These are phyloP conservation scores for Garrulus glandarius DNA, from an alignment of 2,797 vertebrate genomes.

Conservation along the genomic window DNA sequence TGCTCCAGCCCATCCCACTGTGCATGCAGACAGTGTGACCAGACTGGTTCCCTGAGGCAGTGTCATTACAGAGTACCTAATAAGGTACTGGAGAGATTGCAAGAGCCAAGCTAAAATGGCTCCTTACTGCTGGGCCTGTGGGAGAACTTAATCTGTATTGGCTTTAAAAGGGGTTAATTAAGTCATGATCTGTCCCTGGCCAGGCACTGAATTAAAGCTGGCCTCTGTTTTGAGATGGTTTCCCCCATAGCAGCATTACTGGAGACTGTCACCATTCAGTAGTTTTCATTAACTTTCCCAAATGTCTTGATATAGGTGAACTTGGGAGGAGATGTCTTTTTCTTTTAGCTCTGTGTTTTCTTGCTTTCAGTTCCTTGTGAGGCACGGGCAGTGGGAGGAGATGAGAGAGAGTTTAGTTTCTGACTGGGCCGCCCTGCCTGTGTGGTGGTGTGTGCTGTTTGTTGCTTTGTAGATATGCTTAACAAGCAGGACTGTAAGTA, in stretches of 20 bases:
- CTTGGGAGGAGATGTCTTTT: neutral
- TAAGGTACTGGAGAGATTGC: neutral
- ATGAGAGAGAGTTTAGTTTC: conserved; percentile 23
- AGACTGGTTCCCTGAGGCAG: neutral
- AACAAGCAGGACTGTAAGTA: conserved; percentile 99
- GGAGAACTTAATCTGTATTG: neutral
- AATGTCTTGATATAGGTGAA: neutral
- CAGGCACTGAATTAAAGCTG: neutral
- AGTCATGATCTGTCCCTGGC: neutral
- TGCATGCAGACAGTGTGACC: neutral
- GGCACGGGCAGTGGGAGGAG: neutral
- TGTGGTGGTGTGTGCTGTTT: conserved; percentile 74
- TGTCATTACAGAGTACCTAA: neutral
- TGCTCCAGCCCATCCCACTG: neutral
- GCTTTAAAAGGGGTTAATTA: neutral
- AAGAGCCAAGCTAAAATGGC: neutral
- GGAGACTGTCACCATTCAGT: neutral
- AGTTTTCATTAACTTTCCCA: neutral
- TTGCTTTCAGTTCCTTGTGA: conserved; percentile 30
- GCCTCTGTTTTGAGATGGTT: neutral
- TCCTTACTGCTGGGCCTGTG: neutral
- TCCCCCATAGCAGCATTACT: neutral
- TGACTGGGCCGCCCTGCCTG: conserved; percentile 48
- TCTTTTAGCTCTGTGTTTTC: neutral
- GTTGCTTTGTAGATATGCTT: conserved; percentile 89